Evolutionary conservation across 1,140 invertebrate species (phyloP).

Genomic region (Schlechtendalia chinensis): DNA sequence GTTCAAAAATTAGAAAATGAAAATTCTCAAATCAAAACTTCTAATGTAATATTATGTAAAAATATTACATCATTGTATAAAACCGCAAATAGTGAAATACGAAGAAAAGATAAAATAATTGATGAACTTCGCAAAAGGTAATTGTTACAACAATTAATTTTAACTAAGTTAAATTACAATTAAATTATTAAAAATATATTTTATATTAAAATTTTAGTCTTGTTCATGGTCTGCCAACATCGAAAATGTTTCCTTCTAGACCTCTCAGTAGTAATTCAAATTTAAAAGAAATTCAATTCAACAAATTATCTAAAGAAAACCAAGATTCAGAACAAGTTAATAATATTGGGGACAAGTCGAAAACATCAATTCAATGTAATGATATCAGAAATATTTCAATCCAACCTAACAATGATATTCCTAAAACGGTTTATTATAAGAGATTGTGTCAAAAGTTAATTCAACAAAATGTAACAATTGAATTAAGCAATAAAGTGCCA

Average conservation of each 20-base stretch:
- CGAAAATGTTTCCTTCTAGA: constrained; percentile 28
- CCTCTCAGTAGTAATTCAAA: not conserved
- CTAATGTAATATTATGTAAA: constrained; percentile 24
- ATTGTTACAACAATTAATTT: not conserved
- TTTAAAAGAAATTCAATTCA: not conserved
- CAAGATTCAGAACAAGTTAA: not conserved
- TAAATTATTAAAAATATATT: not conserved
- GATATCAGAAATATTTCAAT: not conserved
- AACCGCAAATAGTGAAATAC: constrained; percentile 50
- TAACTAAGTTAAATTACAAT: not conserved
- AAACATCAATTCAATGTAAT: not conserved
- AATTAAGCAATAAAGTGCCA: not conserved
- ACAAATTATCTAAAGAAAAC: not conserved
- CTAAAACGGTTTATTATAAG: constrained; percentile 35
- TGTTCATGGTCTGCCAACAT: not conserved
- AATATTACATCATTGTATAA: constrained; percentile 52
- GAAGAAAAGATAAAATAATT: constrained; percentile 46
- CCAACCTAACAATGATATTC: not conserved
- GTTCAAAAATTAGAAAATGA: constrained; percentile 40
- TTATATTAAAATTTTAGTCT: not conserved
- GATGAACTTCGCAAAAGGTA: constrained; percentile 52
- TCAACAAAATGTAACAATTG: not conserved
- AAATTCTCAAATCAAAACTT: constrained; percentile 5
- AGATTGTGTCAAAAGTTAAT: constrained; percentile 33
- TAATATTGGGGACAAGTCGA: not conserved